Base-by-base conservation (phyloP, 2,113 vertebrate genomes). In the Oxyura jamaicensis region DNA sequence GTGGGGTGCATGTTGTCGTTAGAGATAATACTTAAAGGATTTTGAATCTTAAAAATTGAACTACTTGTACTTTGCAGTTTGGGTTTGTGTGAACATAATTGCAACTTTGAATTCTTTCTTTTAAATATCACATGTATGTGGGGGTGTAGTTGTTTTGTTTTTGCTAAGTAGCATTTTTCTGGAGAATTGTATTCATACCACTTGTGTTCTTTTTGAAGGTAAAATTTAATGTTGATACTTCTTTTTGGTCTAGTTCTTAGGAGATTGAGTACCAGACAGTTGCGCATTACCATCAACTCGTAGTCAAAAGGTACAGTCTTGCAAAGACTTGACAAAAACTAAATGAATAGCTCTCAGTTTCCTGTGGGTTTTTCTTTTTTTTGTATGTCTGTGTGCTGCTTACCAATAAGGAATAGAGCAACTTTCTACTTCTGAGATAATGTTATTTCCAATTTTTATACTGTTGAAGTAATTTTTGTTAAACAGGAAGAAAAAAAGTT, bases 131-230 rank as follows among this genome's bases (percentile, higher is more conserved):
- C 44, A n/a, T 79, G 29, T 90, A 21, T 84, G 73, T 93, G 88
- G 58, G 39, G 68, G 83, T 88, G 95, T 93, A 83, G 75, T 71
- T 86, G 90, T 97, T 94, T 95, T 90, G 90, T 46, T 96, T 95
- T 96, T 95, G 95, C 66, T 93, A 92, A 96, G 77, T 90, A 92
- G 50, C 86, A 31, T 95, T 97, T 91, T 91, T 93, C 77, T 91
- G 82, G 58, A 86, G 90, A 88, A 91, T 75, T 84, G 53, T 65
- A 50, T 93, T 96, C 73, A 86, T 90, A 72, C 58, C 58, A 50
- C 52, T 91, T 60, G 42, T 67, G 48, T 87, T 75, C 66, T 86
- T 78, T 75, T 36, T 79, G 91, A 93, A 94, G 92, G 73, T 96
- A 81, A 88, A 76, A 68, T 75, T 78, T 75, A 68, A 76, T 72